Evolutionary conservation across 2,113 vertebrate genomes (phyloP), one percentile per base, ranked within the genome.

Genomic region (Ictalurus furcatus): DNA sequence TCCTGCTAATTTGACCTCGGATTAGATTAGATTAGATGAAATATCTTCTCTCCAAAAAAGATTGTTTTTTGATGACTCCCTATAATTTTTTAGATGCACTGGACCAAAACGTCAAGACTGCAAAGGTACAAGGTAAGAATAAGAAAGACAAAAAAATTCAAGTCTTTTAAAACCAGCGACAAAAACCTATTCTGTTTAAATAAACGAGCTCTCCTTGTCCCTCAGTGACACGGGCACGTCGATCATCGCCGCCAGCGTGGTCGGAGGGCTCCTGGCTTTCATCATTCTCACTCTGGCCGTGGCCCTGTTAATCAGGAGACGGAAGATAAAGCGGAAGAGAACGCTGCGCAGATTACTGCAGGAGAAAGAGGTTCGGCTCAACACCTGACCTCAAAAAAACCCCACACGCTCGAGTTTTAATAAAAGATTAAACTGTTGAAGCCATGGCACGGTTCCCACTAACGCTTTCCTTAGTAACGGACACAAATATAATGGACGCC

Each of bases 291-390:
- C 91, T 19, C 92, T 99, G 78, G 96, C 93, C 8, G 95, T 99
- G 0, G 97, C 97, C 25, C 96, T 99, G 56, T 92, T 97, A 59
- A 71, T 99, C 59, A 96, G 98, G 9, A 95, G 98, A 28, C 97
- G 97, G 34, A 97, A 96, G 93, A 99, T 99, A 2, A 97, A 97
- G 92, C 95, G 97, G 56, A 99, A 99, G 92, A 96, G 98, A 25
- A 99, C 98, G 0, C 95, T 97, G 91, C 97, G 98, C 65, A 93
- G 98, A 73, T 94, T 99, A 85, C 97, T 99, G 56, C 98, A 99
- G 92, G 98, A 99, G 93, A 96, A 96, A 90, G 97, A 98, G 97
- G 98, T 98, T n/a, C 37, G 82, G 17, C 65, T 61, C 30, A 12
- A 59, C 80, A 52, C 78, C 40, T 11, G 6, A 80, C 48, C 12